Base-by-base conservation (phyloP, 1,140 invertebrate genomes). In the Pogonus chalceus region DNA sequence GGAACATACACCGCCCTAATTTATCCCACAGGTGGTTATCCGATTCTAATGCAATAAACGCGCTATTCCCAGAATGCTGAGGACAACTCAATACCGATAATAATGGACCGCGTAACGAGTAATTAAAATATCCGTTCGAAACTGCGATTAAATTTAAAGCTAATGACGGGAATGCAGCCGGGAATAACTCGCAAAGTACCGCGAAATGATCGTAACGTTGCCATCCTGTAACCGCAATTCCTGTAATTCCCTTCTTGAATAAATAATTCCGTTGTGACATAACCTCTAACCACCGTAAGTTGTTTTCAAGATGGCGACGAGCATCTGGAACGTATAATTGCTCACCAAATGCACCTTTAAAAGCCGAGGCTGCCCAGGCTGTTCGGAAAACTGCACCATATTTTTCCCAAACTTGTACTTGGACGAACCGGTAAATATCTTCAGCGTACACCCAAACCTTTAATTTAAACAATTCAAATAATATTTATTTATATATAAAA, bases 181-280 rank as follows among this genome's bases (percentile, higher is more conserved):
- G 86, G 14, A 98, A 68, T 4, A 95, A 71, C 72, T 98, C 94
- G 68, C 90, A 94, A 14, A 96, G 75, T 0, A 87, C 81, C 4
- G 89, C 87, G 73, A 90, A 89, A 66, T 97, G 93, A 68, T 92
- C 90, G 64, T 89, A 92, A 60, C 85, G 77, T n/a, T 85, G 85
- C 84, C 84, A 87, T 0, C 85, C 85, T 18, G 85, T 88, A 3
- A 88, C 65, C n/a, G 81, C 81, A 21, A 83, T 73, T n/a, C 82
- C 82, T 43, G 37, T 10, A 9, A 43, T 9, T 12, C 37, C 37
- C 4, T 43, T 43, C 37, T 43, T 43, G 18, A 43, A 43, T 3
- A 43, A 43, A 18, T 43, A 43, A 18, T 43, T 68, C 49, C 72
- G 68, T 71, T 60, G 82, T 73, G 53, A 83, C 12, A 83, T 66